Evolutionary conservation across 2,888 invertebrate species (phyloP).

Genomic region (Apamea crenata): DNA sequence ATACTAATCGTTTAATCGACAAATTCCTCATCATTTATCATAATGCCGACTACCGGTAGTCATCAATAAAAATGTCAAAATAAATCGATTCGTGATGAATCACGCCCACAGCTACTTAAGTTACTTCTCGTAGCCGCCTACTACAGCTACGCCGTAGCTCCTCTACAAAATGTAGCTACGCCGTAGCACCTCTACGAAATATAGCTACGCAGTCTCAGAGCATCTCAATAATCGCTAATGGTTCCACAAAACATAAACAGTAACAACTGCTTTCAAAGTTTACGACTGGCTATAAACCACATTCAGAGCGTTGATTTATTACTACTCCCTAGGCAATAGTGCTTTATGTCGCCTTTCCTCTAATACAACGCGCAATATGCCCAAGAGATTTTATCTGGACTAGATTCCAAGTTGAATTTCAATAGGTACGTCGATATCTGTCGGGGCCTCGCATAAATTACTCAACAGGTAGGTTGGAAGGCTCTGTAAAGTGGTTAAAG

Average conservation of each 20-base stretch:
- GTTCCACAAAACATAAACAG: slow-evolving; percentile 66
- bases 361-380: slow-evolving; percentile 47
- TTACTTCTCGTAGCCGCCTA: slow-evolving; percentile 41
- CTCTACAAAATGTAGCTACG: slow-evolving; percentile 19
- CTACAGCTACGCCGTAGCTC: neutral
- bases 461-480: slow-evolving; percentile 61
- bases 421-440: slow-evolving; percentile 44
- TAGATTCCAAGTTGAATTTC: slow-evolving; percentile 48
- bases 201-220: slow-evolving; percentile 26
- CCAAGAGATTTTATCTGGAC: slow-evolving; percentile 54
- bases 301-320: slow-evolving; percentile 70
- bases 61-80: neutral
- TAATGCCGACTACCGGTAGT: neutral
- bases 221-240: slow-evolving; percentile 66
- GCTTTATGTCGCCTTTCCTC: slow-evolving; percentile 62
- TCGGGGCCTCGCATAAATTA: slow-evolving; percentile 55
- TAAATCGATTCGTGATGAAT: neutral
- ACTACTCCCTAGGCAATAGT: slow-evolving; percentile 63
- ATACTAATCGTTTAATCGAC: neutral
- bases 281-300: slow-evolving; percentile 72
- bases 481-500: slow-evolving; percentile 39
- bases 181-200: slow-evolving; percentile 59
- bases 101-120: slow-evolving; percentile 5
- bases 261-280: slow-evolving; percentile 72
- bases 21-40: slow-evolving; percentile 4